Evolutionary conservation across 2,888 invertebrate genomes (phyloP), one percentile per base, ranked within the genome.

Genomic region (Argyra leucocephala): DNA sequence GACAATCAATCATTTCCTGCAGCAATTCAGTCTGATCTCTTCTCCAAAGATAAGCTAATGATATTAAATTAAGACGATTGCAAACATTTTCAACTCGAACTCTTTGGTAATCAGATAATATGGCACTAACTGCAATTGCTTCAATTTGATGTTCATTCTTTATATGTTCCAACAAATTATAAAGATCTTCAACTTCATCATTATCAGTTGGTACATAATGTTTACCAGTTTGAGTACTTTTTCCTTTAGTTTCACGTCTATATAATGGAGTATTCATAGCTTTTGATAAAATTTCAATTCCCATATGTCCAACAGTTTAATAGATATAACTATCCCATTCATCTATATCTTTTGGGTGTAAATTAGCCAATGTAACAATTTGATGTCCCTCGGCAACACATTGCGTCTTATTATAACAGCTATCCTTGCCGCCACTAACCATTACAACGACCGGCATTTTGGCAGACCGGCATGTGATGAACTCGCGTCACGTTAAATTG

Each of bases 281-380:
- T 78, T 94, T 90, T 26, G 96, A 93, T 78, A 96, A 92, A 70
- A 91, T 83, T 70, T 89, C 88, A 69, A 99, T 89, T 22, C 93
- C 95, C 82, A 96, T 93, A 78, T 96, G 93, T 1, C 98, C 99
- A 65, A 99, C 98, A 63, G 96, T 96, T 83, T 99, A 99, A 78
- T 97, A 99, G 99, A 99, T 99, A 77, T 93, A 98, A 76, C 96
- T 96, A 80, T 97, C 96, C 74, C 95, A 78, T 79, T 96, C 96
- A 84, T 91, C 91, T 89, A 78, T 7, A 79, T 83, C 87, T 78
- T 85, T 84, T 69, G 96, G 98, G 81, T 88, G 87, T 73, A 99
- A 85, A 83, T 99, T 98, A 71, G 96, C 98, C 76, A 99, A 82
- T 57, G 96, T 98, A 65, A 97, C 93, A 73, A 99, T 90, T 73